Percentiles rank a stretch among this genome's conserved stretches.
These are phyloP conservation scores for Antheraea assamensis DNA, from an alignment of 2,888 invertebrate genomes.

Conservation along the genomic window DNA sequence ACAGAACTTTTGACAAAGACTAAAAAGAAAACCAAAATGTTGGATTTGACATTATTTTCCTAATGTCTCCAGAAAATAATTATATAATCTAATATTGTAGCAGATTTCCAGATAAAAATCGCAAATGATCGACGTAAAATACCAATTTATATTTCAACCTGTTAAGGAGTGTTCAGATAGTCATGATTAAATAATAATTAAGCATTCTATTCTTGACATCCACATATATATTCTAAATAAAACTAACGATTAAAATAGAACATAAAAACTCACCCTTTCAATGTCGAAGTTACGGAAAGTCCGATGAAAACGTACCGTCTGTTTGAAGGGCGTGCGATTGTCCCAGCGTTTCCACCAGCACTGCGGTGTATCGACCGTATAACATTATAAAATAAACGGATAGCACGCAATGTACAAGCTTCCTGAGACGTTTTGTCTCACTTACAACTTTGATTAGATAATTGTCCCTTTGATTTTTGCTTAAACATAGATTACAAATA, in stretches of 20 bases:
- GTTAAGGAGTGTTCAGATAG: not conserved
- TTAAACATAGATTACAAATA: not conserved
- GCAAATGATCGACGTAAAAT: no score
- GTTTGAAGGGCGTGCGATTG: slow-evolving; percentile 18
- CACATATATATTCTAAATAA: not conserved
- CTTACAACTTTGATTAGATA: slow-evolving; percentile 27
- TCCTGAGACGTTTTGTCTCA: slow-evolving; percentile 46
- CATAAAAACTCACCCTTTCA: slow-evolving; percentile 18
- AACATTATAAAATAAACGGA: slow-evolving; percentile 55
- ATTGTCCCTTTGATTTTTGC: not conserved
- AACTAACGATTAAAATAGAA: not conserved
- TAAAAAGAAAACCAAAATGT: no score
- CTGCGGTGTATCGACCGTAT: slow-evolving; percentile 77
- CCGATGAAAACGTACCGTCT: not conserved
- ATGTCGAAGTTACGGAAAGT: slow-evolving; percentile 9
- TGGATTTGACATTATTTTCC: no score
- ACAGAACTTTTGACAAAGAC: no score
- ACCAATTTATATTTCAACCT: not conserved
- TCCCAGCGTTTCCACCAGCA: slow-evolving; percentile 38
- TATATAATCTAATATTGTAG: no score
- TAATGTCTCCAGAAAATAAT: no score
- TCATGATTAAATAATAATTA: not conserved
- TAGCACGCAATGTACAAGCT: slow-evolving; percentile 66
- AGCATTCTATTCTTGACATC: not conserved
- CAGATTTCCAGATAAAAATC: no score